Percentiles rank a stretch among this genome's conserved stretches.
phyloP scores from a whole-genome alignment of 2,113 vertebrate genomes.

The Heloderma charlesbogerti region DNA sequence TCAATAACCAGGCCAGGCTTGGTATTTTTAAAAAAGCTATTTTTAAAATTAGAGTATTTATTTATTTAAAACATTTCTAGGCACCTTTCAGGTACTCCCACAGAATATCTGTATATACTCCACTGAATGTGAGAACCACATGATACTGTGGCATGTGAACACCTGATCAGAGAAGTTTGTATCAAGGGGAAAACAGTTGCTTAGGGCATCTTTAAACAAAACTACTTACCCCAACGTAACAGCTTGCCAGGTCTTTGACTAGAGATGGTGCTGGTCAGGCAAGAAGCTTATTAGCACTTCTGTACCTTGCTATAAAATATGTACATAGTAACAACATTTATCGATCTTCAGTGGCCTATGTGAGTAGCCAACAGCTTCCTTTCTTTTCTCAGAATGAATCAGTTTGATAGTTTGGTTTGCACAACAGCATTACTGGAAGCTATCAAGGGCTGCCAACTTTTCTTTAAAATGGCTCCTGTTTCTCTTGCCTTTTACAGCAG shows the following conservation, averaged over 20 bases:
- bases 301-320: constrained; percentile 3
- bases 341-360: neutral
- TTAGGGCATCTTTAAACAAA: neutral
- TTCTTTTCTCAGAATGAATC: neutral
- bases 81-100: no score
- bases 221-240: no score
- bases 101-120: neutral
- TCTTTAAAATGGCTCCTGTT: neutral
- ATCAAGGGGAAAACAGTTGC: neutral
- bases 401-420: neutral
- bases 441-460: constrained; percentile 26
- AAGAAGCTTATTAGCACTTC: neutral
- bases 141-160: neutral
- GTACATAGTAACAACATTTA: neutral
- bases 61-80: no score
- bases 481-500: neutral
- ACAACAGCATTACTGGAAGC: constrained; percentile 15
- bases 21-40: neutral
- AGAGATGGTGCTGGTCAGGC: neutral
- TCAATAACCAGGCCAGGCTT: neutral
- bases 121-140: neutral
- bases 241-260: no score
- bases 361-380: constrained; percentile 4
- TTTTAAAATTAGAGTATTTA: neutral
- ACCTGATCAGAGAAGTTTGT: neutral